Base-by-base conservation (phyloP, 2,888 invertebrate genomes). In the Drosophila prostipennis region DNA sequence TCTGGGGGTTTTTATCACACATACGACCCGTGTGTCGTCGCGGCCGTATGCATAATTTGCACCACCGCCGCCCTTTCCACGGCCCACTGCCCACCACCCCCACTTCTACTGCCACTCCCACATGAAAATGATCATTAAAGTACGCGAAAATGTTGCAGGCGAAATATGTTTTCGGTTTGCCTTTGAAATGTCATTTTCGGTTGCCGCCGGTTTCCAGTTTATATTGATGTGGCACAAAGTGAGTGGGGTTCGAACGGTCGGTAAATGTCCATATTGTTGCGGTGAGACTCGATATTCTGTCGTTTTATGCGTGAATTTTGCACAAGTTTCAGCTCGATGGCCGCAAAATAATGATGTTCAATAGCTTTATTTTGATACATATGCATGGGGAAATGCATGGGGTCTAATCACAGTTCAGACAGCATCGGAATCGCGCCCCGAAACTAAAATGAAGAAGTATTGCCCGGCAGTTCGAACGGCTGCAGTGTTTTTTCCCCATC, bases 111-210 rank as follows among this genome's bases (percentile, higher is more conserved):
- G 11, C 37, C 6, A n/a, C 46, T 40, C 13, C 37, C 34, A 14
- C 23, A 39, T 43, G 57, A 72, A 78, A 83, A 74, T 79, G 79
- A 80, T 82, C 80, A 86, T 84, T 82, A 79, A 82, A 84, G 84
- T 73, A 76, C 76, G 67, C 64, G 59, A 68, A 78, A 81, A 82
- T 82, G 72, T 78, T 81, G 76, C 74, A 72, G 80, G 69, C 74
- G 72, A 67, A 83, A 84, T 79, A 85, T 83, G 74, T 74, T 73
- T 69, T 78, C 43, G 76, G 80, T 74, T 77, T 76, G 74, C 70
- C 72, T 81, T 81, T 76, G 79, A 74, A 83, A 77, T 84, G 84
- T 45, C 75, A 75, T 74, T 83, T 79, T 68, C 43, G 56, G 61
- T 53, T 40, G 73, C 74, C 72, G 56, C 67, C 58, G 68, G 70